phyloP scores from a whole-genome alignment of 1,140 invertebrate genomes.

The Venturia canescens region DNA sequence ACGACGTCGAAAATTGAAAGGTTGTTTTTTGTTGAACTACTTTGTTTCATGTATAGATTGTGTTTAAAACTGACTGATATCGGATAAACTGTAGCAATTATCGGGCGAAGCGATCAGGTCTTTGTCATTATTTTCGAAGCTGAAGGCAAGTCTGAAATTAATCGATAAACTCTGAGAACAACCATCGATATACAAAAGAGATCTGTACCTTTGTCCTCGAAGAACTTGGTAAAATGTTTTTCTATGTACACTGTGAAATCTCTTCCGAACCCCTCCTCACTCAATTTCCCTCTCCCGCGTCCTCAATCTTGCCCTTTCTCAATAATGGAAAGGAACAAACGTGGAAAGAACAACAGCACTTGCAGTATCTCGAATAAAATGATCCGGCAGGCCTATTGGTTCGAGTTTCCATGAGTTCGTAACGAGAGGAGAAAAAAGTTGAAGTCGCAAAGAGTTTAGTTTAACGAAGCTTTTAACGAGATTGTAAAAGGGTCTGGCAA shows the following conservation, averaged over 20 bases:
- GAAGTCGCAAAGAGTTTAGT: background rate
- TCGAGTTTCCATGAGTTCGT: background rate
- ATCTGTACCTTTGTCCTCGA: background rate
- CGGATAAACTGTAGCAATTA: conserved; percentile 23
- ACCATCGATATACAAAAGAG: background rate
- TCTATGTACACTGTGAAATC: background rate
- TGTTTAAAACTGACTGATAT: conserved; percentile 16
- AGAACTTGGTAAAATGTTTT: background rate
- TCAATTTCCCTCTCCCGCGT: background rate
- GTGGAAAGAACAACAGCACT: conserved; percentile 7
- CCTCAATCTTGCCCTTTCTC: background rate
- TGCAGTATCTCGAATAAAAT: background rate
- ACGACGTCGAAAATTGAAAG: too few relatives aligned
- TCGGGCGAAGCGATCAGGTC: conserved; percentile 3
- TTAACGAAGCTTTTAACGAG: conserved; percentile 37
- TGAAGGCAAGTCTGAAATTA: conserved; percentile 7
- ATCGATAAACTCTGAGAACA: conserved; percentile 14
- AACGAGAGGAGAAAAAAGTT: background rate
- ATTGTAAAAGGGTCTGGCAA: conserved; percentile 48
- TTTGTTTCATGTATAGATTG: background rate
- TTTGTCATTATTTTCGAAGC: conserved; percentile 23
- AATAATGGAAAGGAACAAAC: background rate
- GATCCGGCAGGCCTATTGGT: background rate
- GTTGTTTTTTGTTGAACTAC: too few relatives aligned
- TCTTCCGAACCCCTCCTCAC: background rate